Base-by-base conservation (phyloP, 2,113 vertebrate species). In the Physeter macrocephalus region DNA sequence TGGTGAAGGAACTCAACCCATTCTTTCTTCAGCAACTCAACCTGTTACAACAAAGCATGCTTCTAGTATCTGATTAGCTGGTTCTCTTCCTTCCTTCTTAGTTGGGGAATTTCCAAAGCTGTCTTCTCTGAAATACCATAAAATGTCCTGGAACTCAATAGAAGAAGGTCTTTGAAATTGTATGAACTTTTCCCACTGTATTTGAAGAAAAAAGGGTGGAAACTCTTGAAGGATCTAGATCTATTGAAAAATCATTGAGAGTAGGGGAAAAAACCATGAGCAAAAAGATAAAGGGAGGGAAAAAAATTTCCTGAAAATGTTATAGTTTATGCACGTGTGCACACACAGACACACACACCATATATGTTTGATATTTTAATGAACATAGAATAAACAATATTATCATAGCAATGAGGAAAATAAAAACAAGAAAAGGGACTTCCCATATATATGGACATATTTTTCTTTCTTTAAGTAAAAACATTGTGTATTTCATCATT, bases 141-240 rank as follows among this genome's bases (percentile, higher is more conserved):
- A 83, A 66, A 92, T 93, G 7, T 75, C 52, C 64, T 82, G 43
- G 43, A 41, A 77, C 71, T 67, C 64, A 57, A 91, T 96, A 94
- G 57, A 67, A 95, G 39, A 31, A 49, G 25, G 25, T 39, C 12
- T 91, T 85, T 89, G 57, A 90, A 71, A 64, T 88, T 83, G 64
- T 85, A 7, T 72, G 85, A 75, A 54, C 39, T 80, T 84, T 83
- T 52, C 12, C 11, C 31, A 81, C 3, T 69, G 0, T 93, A 57
- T 95, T 93, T 91, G 66, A 84, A 93, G 81, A 82, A 21, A 66
- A 36, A 88, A 64, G 8, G 54, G 18, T 39, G 59, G 86, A 71
- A 94, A 83, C n/a, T 87, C n/a, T 67, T 90, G 31, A 75, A 94
- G 39, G 20, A 5, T 71, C 52, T 95, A 52, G 52, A 52, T 52